Percentiles rank a stretch among this genome's conserved stretches.
Conservation (phyloP, 92 coral and sea anemone species). For the Epizoanthus rinbou region DNA sequence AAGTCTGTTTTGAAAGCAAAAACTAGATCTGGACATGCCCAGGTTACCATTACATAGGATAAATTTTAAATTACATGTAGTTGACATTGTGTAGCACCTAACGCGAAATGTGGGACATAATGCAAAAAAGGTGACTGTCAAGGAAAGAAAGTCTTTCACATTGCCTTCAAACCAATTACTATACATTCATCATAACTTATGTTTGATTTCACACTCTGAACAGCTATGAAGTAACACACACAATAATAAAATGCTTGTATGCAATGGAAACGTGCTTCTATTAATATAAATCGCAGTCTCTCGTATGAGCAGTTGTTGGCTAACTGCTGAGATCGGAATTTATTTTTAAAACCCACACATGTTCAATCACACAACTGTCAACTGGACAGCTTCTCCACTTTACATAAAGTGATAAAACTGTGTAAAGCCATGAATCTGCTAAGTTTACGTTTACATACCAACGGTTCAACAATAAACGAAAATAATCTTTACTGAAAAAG, state of each 20-base stretch:
- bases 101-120: too few relatives aligned
- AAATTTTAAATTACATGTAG: too few relatives aligned
- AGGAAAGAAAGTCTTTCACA: too few relatives aligned
- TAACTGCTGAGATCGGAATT: neutral
- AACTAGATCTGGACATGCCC: too few relatives aligned
- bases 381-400: neutral
- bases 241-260: neutral
- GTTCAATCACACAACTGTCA: slow-evolving; percentile 30
- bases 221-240: neutral
- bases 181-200: too few relatives aligned
- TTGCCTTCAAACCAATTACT: too few relatives aligned
- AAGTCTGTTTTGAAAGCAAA: too few relatives aligned
- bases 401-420: neutral
- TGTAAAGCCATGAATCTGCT: slow-evolving; percentile 5
- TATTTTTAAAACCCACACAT: slow-evolving; percentile 1
- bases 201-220: neutral
- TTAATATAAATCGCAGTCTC: neutral
- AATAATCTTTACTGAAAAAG: neutral
- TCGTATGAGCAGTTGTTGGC: neutral
- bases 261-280: neutral
- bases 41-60: too few relatives aligned
- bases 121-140: too few relatives aligned
- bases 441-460: slow-evolving; percentile 16
- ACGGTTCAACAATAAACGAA: neutral
- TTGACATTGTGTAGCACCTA: too few relatives aligned